Conservation (phyloP, 2,797 vertebrate species). For the Rhynchotus rufescens region DNA sequence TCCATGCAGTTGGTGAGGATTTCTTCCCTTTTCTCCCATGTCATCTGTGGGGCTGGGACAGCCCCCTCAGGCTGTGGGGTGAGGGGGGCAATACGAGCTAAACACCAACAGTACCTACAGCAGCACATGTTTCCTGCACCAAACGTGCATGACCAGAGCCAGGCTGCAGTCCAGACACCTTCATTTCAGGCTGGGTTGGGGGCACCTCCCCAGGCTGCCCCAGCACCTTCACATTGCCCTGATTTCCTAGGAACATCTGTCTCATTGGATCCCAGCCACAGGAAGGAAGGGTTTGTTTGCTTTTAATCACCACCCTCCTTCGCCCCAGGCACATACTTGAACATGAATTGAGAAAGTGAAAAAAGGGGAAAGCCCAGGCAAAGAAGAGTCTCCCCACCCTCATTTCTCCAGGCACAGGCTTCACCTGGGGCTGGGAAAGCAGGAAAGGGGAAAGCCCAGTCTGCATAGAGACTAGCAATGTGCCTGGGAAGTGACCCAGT, state of each 20-base stretch:
- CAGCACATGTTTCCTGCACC: not conserved
- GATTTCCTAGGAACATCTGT: not conserved
- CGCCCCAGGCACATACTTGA: not conserved
- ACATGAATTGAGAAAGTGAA: not conserved
- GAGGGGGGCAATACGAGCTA: not conserved
- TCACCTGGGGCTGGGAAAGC: not conserved
- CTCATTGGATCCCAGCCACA: not conserved
- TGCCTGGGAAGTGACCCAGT: rapidly evolving
- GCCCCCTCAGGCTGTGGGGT: too few relatives aligned
- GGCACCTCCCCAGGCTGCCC: not conserved
- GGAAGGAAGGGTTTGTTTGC: not conserved
- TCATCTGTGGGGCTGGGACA: not conserved
- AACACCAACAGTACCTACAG: too few relatives aligned
- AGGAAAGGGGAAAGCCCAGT: not conserved
- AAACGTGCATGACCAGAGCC: not conserved
- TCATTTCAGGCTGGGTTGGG: not conserved
- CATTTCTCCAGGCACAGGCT: not conserved
- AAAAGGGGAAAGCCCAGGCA: not conserved
- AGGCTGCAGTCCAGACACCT: not conserved
- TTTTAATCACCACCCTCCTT: not conserved
- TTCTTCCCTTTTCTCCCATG: not conserved
- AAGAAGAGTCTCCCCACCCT: not conserved
- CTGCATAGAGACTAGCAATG: not conserved
- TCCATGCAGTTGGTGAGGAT: not conserved
- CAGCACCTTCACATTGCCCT: not conserved